phyloP scores from a whole-genome alignment of 2,113 vertebrate species.

The Gallinago undulata region DNA sequence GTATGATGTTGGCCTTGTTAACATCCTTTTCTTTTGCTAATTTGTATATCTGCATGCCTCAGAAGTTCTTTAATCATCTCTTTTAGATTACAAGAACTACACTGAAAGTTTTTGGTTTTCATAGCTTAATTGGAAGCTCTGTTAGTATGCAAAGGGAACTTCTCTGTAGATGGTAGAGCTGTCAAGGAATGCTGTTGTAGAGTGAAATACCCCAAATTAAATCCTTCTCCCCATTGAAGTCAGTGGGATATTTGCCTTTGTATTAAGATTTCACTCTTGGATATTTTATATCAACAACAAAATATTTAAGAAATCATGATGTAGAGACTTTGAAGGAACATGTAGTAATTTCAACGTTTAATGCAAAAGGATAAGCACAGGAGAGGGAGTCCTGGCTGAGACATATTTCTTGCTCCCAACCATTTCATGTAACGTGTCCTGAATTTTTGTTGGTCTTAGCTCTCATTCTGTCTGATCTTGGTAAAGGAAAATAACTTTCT shows the following conservation, averaged over 20 bases:
- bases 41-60: slow-evolving; percentile 4
- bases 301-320: neutral
- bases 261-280: neutral
- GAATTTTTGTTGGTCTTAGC: neutral
- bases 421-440: neutral
- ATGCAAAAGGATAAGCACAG: neutral
- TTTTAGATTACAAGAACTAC: neutral
- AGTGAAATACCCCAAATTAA: neutral
- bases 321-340: neutral
- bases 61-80: slow-evolving; percentile 23
- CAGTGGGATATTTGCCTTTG: neutral
- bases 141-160: neutral
- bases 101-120: neutral
- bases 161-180: neutral
- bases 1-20: slow-evolving; percentile 12
- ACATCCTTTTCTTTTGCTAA: slow-evolving; percentile 29
- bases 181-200: neutral
- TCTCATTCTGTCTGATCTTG: neutral
- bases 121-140: neutral
- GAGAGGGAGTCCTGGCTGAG: neutral
- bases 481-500: neutral
- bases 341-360: neutral
- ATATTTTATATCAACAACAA: neutral
- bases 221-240: neutral
- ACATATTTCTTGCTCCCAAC: neutral